phyloP scores from a whole-genome alignment of 1,140 invertebrate genomes.

The Lepidotrigona ventralis region DNA sequence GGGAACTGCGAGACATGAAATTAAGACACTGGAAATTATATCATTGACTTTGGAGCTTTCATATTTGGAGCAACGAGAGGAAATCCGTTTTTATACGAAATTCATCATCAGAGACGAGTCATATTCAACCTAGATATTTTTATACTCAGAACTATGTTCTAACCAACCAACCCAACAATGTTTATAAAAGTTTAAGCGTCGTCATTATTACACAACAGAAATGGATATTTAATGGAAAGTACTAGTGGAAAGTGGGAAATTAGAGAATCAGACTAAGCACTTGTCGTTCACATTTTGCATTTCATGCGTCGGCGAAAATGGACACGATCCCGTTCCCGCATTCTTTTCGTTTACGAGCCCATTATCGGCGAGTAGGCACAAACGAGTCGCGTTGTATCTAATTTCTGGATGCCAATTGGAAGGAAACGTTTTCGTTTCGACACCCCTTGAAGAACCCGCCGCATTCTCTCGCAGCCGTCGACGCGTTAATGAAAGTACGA shows the following conservation, averaged over 20 bases:
- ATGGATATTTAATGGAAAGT: background rate
- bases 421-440: conserved; percentile 61
- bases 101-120: too few species aligned
- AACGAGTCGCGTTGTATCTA: conserved; percentile 49
- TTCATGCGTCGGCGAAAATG: background rate
- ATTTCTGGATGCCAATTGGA: conserved; percentile 56
- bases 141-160: too few species aligned
- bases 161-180: too few species aligned
- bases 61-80: too few species aligned
- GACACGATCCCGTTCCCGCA: conserved; percentile 10
- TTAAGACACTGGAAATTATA: too few species aligned
- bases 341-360: conserved; percentile 38
- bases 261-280: background rate
- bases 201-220: background rate
- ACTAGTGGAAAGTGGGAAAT: too few species aligned
- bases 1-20: too few species aligned
- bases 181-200: too few species aligned
- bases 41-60: too few species aligned
- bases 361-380: conserved; percentile 34
- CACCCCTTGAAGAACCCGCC: conserved; percentile 45
- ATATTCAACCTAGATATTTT: too few species aligned
- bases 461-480: conserved; percentile 50
- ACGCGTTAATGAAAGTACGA: conserved; percentile 76
- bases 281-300: background rate
- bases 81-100: too few species aligned